phyloP scores from a whole-genome alignment of 92 coral and sea anemone species.

The Zoanthus sansibaricus region DNA sequence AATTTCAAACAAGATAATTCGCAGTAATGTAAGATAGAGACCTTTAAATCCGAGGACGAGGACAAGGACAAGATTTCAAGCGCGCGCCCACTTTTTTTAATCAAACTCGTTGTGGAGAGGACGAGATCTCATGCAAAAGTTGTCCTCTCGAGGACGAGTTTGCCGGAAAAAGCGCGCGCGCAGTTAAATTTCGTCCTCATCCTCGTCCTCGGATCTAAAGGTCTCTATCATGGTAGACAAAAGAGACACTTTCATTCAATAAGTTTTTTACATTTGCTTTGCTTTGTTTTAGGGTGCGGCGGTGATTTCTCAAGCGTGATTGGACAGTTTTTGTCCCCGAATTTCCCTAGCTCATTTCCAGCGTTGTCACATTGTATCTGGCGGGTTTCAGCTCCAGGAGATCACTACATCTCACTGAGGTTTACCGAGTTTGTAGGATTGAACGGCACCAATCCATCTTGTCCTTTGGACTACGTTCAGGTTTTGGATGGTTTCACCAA shows the following conservation, averaged over 20 bases:
- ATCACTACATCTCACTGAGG: slow-evolving; percentile 81
- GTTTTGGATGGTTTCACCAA: slow-evolving; percentile 75
- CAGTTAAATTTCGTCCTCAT: too few species aligned
- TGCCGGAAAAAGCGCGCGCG: too few species aligned
- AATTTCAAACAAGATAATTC: too few species aligned
- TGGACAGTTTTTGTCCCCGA: slow-evolving; percentile 78
- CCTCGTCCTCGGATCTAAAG: too few species aligned
- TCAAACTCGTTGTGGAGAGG: too few species aligned
- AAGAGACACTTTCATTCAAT: background rate
- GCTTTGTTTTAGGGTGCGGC: slow-evolving; percentile 79
- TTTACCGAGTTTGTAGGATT: slow-evolving; percentile 79
- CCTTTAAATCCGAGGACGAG: too few species aligned
- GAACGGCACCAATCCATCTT: slow-evolving; percentile 72
- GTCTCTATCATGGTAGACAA: background rate
- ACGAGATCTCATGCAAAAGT: too few species aligned
- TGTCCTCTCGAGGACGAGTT: too few species aligned
- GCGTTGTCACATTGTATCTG: slow-evolving; percentile 80
- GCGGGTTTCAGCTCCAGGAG: slow-evolving; percentile 78
- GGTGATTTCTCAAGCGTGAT: slow-evolving; percentile 64
- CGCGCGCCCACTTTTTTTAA: too few species aligned
- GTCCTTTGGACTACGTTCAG: slow-evolving; percentile 74
- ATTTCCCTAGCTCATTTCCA: slow-evolving; percentile 82
- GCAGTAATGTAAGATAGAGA: too few species aligned
- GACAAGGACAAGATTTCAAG: too few species aligned
- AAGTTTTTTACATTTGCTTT: background rate